Conservation (phyloP, 35 echinoderm and acorn worm genomes). For the Nesometra sesokonis region DNA sequence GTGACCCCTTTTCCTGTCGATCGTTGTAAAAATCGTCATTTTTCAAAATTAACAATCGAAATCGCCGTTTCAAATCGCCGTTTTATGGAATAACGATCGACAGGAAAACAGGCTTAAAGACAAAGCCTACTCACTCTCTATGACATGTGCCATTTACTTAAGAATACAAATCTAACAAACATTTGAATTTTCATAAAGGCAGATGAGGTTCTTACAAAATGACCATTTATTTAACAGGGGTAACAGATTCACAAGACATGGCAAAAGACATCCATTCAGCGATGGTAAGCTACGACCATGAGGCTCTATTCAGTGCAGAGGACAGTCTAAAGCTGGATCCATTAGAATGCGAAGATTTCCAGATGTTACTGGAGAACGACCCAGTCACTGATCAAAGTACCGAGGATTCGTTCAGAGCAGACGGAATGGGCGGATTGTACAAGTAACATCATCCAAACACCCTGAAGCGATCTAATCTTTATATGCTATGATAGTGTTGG, state of each 20-base stretch:
- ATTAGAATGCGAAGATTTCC: slow-evolving; percentile 65
- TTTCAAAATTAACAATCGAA: no score
- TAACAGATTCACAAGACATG: slow-evolving; percentile 81
- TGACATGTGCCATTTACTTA: neutral
- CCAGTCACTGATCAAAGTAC: slow-evolving; percentile 80
- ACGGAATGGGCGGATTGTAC: slow-evolving; percentile 5
- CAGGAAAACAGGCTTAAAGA: no score
- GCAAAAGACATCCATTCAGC: slow-evolving; percentile 85
- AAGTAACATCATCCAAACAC: neutral
- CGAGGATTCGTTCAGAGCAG: slow-evolving; percentile 89
- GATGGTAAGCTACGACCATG: slow-evolving; percentile 59
- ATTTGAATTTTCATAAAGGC: neutral
- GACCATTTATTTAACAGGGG: slow-evolving; percentile 39
- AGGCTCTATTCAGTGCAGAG: slow-evolving; percentile 37
- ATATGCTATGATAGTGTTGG: neutral
- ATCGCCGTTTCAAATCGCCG: no score
- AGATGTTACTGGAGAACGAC: slow-evolving; percentile 91
- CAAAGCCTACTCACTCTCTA: neutral
- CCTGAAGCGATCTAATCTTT: neutral
- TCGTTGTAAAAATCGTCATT: no score
- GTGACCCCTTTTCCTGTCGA: neutral
- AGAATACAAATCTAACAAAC: neutral
- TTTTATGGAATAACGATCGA: no score
- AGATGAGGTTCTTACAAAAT: neutral
- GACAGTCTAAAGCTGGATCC: slow-evolving; percentile 75